Evolutionary conservation across 1,140 invertebrate species (phyloP).

Genomic region (Drosophila busckii): DNA sequence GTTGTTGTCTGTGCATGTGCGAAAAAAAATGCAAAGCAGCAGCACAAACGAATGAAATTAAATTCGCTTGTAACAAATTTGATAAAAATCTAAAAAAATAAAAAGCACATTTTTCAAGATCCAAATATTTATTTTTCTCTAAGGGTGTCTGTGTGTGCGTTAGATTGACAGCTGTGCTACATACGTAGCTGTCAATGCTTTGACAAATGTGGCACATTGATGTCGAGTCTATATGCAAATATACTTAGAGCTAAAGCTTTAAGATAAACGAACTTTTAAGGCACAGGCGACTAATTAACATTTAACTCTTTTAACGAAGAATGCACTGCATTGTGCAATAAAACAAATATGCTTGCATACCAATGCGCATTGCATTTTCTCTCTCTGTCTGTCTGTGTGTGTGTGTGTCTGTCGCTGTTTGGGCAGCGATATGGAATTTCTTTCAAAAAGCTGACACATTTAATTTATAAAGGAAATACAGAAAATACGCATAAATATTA

Average conservation of each 20-base stretch:
- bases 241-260: not conserved
- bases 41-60: slow-evolving; percentile 6
- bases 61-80: not conserved
- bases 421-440: slow-evolving; percentile 8
- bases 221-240: slow-evolving; percentile 5
- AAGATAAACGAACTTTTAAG: not conserved
- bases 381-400: not conserved
- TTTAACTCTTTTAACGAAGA: no score
- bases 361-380: slow-evolving; percentile 13
- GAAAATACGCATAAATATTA: slow-evolving; percentile 67
- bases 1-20: slow-evolving; percentile 33
- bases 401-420: no score
- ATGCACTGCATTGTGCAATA: no score
- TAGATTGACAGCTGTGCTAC: slow-evolving; percentile 21
- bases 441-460: slow-evolving; percentile 36
- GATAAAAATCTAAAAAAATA: slow-evolving; percentile 1
- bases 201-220: slow-evolving; percentile 28
- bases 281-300: not conserved
- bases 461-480: slow-evolving; percentile 44
- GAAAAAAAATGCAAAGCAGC: slow-evolving; percentile 29
- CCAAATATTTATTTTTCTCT: slow-evolving; percentile 19
- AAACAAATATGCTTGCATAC: not conserved
- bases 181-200: slow-evolving; percentile 2
- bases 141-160: not conserved
- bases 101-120: not conserved